Evolutionary conservation across 2,888 invertebrate species (phyloP).

Genomic region (Nomada fabriciana): DNA sequence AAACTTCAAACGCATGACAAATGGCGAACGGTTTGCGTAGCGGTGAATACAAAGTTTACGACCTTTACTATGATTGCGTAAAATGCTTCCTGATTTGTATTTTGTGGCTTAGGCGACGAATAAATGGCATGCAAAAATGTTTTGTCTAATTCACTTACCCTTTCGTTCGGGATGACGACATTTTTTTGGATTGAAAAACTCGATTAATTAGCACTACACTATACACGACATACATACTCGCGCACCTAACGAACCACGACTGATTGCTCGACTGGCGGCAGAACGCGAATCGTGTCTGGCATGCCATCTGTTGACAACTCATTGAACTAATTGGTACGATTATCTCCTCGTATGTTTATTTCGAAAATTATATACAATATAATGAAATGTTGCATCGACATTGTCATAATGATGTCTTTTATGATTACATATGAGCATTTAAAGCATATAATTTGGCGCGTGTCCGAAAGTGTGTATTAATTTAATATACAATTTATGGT

Average conservation of each 20-base stretch:
- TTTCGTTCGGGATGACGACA: not conserved
- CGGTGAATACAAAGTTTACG: slow-evolving; percentile 13
- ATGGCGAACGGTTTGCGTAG: slow-evolving; percentile 4
- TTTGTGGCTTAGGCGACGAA: not conserved
- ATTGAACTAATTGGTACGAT: not conserved
- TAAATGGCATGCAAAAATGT: not conserved
- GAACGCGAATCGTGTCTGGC: not conserved
- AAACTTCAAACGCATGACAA: slow-evolving; percentile 17
- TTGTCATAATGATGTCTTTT: not conserved
- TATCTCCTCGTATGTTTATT: not conserved
- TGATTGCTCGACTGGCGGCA: slow-evolving; percentile 4
- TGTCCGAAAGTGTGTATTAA: not conserved
- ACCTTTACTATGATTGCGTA: not conserved
- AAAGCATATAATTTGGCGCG: not conserved
- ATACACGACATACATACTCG: not conserved
- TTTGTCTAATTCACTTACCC: too few relatives aligned
- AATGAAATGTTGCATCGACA: not conserved
- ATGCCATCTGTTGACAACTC: slow-evolving; percentile 1
- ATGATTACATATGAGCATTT: not conserved
- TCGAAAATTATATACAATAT: not conserved
- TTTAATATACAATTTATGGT: not conserved
- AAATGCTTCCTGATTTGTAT: too few relatives aligned
- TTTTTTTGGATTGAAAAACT: not conserved
- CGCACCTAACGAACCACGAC: slow-evolving; percentile 44
- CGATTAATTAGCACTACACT: slow-evolving; percentile 29